phyloP scores from a whole-genome alignment of 2,113 vertebrate genomes.

The Pantherophis guttatus region DNA sequence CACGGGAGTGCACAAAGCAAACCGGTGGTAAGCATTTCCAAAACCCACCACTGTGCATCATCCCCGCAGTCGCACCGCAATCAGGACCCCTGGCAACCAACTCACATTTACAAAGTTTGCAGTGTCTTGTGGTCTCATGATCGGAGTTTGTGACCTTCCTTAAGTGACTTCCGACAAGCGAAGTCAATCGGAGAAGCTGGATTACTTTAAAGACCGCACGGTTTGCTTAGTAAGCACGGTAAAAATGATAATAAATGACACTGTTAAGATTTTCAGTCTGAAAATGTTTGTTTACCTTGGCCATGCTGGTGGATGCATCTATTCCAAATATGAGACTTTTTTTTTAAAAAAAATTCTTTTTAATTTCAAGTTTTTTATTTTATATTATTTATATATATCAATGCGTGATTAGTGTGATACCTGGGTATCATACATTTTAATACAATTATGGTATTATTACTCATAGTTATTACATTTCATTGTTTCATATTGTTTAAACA shows the following conservation, averaged over 20 bases:
- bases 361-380: no score
- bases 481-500: no score
- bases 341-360: neutral
- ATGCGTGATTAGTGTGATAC: no score
- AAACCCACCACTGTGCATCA: neutral
- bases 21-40: no score
- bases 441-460: no score
- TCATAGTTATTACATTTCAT: no score
- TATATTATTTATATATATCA: no score
- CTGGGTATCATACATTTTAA: no score
- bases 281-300: neutral
- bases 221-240: neutral
- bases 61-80: neutral
- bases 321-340: neutral
- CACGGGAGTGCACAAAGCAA: rapidly evolving
- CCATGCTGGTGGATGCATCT: neutral
- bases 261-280: neutral
- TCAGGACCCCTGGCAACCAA: no score
- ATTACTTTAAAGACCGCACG: neutral
- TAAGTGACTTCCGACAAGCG: neutral
- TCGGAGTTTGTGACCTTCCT: neutral
- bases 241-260: neutral
- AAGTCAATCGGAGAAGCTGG: neutral
- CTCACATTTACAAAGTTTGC: neutral
- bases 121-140: neutral